A percentile compares a stretch with the other conserved stretches of the same genome.
Evolutionary conservation across 2,888 invertebrate species (phyloP).

Genomic region (Caenorhabditis afra): DNA sequence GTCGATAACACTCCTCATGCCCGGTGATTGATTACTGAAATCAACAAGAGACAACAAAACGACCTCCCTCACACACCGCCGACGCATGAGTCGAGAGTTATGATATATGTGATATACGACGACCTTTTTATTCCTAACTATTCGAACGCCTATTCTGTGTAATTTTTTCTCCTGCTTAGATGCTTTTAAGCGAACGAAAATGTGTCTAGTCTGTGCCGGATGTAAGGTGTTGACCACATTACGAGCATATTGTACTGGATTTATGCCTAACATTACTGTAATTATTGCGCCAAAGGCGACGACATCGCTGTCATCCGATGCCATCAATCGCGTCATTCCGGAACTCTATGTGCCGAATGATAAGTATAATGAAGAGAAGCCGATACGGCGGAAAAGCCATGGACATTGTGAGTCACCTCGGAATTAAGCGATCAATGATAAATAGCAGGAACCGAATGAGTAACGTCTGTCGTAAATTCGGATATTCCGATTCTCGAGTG

Average conservation of each 20-base stretch:
- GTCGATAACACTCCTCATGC: slow-evolving; percentile 31
- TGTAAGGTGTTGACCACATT: slow-evolving; percentile 42
- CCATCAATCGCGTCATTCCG: slow-evolving; percentile 29
- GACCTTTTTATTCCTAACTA: slow-evolving; percentile 20
- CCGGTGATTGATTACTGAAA: slow-evolving; percentile 45
- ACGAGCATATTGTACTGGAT: slow-evolving; percentile 45
- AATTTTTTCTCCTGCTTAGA: slow-evolving; percentile 6
- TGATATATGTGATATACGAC: slow-evolving; percentile 38
- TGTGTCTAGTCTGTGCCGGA: slow-evolving; percentile 60
- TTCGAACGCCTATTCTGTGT: slow-evolving; percentile 32
- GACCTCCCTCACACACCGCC: slow-evolving; percentile 4
- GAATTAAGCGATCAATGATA: not conserved
- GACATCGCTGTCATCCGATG: slow-evolving; percentile 30
- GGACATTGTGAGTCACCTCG: slow-evolving; percentile 33
- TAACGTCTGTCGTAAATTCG: slow-evolving; percentile 5
- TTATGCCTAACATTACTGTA: slow-evolving; percentile 63
- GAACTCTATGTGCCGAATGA: slow-evolving; percentile 52
- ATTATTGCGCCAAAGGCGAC: slow-evolving; percentile 54
- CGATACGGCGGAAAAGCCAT: slow-evolving; percentile 37
- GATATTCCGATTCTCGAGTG: not conserved
- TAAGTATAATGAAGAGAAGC: slow-evolving; percentile 50
- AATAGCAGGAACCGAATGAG: slow-evolving; percentile 5
- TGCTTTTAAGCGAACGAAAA: slow-evolving; percentile 54
- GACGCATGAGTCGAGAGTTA: slow-evolving; percentile 25
- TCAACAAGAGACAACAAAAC: not conserved